A percentile compares a stretch with the other conserved stretches of the same genome.
Conservation (phyloP, 2,888 invertebrate species). For the Patella depressa region DNA sequence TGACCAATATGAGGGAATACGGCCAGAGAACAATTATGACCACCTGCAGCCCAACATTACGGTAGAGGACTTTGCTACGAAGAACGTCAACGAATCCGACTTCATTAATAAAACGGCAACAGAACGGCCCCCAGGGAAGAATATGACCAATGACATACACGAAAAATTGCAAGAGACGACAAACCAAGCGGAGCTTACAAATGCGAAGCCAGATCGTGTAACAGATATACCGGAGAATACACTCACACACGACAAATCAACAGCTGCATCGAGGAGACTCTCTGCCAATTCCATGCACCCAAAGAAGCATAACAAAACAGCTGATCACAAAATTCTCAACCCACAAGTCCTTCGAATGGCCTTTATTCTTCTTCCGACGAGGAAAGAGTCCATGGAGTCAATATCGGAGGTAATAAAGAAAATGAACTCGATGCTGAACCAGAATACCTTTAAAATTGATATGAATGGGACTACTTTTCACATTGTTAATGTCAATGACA, state of each 20-base stretch:
- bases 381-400: conserved; percentile 35
- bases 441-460: conserved; percentile 45
- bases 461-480: conserved; percentile 55
- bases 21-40: too few species aligned
- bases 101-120: neutral
- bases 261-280: neutral
- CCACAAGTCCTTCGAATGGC: conserved; percentile 35
- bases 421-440: conserved; percentile 43
- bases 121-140: too few species aligned
- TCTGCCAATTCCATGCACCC: neutral
- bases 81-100: neutral
- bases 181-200: neutral
- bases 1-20: too few species aligned
- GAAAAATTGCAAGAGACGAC: neutral
- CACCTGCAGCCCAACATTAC: too few species aligned
- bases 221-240: neutral
- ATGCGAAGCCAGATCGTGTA: neutral
- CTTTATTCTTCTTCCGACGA: conserved; percentile 51
- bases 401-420: conserved; percentile 42
- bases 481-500: conserved; percentile 35
- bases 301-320: too few species aligned
- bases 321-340: neutral
- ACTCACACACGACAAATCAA: neutral
- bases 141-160: neutral
- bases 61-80: too few species aligned